phyloP scores from a whole-genome alignment of 2,888 invertebrate species.

The Desoria tigrina region DNA sequence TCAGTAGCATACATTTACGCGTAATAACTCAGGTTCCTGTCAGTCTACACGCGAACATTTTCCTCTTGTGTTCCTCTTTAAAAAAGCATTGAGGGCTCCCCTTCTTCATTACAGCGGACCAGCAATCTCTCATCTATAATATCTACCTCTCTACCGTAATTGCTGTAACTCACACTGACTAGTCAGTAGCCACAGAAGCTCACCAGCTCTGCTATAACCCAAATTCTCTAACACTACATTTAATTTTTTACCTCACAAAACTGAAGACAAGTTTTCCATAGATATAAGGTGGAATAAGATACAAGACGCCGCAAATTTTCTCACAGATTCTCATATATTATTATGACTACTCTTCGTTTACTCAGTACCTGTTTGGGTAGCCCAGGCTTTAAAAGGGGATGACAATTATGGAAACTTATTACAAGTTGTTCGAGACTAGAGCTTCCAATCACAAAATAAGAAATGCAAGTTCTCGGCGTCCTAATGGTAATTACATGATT shows the following conservation, averaged over 20 bases:
- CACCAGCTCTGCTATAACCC: constrained; percentile 1
- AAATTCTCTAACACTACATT: not conserved
- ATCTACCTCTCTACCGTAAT: not conserved
- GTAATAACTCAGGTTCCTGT: constrained; percentile 47
- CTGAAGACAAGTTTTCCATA: not conserved
- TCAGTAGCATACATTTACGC: constrained; percentile 44
- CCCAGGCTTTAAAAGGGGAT: no score
- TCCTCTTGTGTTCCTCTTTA: constrained; percentile 16
- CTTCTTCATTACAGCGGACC: constrained; percentile 2
- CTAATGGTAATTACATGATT: no score
- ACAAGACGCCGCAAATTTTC: constrained; percentile 19
- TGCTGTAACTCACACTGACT: not conserved
- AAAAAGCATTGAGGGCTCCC: constrained; percentile 23
- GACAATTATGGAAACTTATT: no score
- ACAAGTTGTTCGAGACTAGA: no score
- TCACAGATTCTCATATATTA: constrained; percentile 8
- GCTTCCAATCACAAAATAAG: no score
- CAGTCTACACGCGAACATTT: constrained; percentile 48
- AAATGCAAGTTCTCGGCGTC: no score
- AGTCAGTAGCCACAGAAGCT: constrained; percentile 12
- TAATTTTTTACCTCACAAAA: not conserved
- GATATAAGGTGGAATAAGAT: not conserved
- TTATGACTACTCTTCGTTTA: no score
- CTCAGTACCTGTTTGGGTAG: no score
- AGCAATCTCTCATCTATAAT: not conserved